A percentile compares a stretch with the other conserved stretches of the same genome.
Evolutionary conservation across 2,113 vertebrate species (phyloP).

Genomic region (Corvus cornix): DNA sequence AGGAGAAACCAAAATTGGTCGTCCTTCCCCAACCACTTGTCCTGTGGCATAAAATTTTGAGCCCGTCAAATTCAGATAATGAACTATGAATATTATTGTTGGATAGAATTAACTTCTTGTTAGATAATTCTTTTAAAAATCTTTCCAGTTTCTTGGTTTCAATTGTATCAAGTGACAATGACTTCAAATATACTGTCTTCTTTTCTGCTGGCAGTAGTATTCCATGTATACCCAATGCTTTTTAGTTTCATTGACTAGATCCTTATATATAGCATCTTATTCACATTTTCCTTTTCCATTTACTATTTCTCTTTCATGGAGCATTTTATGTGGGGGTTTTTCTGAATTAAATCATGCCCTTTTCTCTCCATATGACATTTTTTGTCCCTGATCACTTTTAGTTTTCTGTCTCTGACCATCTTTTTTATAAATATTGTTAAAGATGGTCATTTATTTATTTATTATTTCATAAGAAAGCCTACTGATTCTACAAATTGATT

Average conservation of each 20-base stretch:
- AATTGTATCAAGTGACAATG: accelerated
- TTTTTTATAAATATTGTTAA: not conserved
- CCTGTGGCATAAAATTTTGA: not conserved
- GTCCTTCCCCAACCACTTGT: not conserved
- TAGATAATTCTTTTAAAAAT: not conserved
- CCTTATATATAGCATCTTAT: not conserved
- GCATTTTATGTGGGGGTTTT: not conserved
- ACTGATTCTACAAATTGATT: not conserved
- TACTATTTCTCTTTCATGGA: not conserved
- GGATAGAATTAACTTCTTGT: not conserved
- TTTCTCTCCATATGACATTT: not conserved
- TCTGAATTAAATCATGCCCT: not conserved
- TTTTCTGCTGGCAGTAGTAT: not conserved
- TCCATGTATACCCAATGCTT: not conserved
- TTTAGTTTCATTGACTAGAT: not conserved
- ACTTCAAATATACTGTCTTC: not conserved
- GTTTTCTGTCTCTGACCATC: not conserved
- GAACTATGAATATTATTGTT: not conserved
- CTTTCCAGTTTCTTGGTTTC: not conserved
- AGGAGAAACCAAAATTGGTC: not conserved
- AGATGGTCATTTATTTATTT: not conserved
- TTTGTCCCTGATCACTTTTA: not conserved
- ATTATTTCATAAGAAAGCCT: not conserved
- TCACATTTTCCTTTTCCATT: not conserved
- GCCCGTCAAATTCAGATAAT: not conserved